Evolutionary conservation across 2,113 vertebrate species (phyloP).

Genomic region (Gymnocephalus cernua): DNA sequence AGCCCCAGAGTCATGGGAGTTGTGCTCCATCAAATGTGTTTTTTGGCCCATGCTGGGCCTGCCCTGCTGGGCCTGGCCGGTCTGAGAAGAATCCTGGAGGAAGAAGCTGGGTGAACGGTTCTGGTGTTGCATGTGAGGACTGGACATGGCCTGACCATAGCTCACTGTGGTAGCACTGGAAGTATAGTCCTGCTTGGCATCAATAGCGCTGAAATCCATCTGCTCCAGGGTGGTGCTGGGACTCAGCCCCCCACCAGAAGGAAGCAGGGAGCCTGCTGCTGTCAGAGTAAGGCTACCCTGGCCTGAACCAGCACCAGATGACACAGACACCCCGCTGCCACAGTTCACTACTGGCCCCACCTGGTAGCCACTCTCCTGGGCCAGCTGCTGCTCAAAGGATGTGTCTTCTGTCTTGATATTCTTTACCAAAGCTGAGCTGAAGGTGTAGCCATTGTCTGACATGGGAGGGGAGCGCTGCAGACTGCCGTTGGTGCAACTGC

Average conservation of each 20-base stretch:
- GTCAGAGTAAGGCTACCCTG: constrained; percentile 90
- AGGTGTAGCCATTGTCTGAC: constrained; percentile 88
- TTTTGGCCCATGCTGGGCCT: constrained; percentile 80
- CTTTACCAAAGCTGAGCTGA: constrained; percentile 91
- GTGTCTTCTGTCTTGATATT: constrained; percentile 99
- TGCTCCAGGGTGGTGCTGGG: constrained; percentile 98
- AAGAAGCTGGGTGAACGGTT: constrained; percentile 97
- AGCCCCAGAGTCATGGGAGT: constrained; percentile 81
- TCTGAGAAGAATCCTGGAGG: constrained; percentile 93
- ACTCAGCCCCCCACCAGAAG: constrained; percentile 96
- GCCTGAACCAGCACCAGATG: constrained; percentile 83
- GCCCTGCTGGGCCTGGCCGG: constrained; percentile 81
- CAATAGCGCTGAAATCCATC: constrained; percentile 99
- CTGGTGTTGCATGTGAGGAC: constrained; percentile 93
- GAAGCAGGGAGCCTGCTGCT: constrained; percentile 90
- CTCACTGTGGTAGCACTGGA: constrained; percentile 78
- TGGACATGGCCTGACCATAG: constrained; percentile 92
- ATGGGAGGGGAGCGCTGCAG: constrained; percentile 89
- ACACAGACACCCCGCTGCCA: constrained; percentile 81
- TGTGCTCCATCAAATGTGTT: constrained; percentile 86
- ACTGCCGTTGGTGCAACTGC: constrained; percentile 83
- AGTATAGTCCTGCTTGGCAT: constrained; percentile 96
- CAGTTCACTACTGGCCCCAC: constrained; percentile 83
- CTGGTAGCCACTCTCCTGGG: constrained; percentile 90
- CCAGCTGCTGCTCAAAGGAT: constrained; percentile 98